Percentiles rank a stretch among this genome's conserved stretches.
Conservation (phyloP, 2,797 vertebrate species). For the Urophycis tenuis region DNA sequence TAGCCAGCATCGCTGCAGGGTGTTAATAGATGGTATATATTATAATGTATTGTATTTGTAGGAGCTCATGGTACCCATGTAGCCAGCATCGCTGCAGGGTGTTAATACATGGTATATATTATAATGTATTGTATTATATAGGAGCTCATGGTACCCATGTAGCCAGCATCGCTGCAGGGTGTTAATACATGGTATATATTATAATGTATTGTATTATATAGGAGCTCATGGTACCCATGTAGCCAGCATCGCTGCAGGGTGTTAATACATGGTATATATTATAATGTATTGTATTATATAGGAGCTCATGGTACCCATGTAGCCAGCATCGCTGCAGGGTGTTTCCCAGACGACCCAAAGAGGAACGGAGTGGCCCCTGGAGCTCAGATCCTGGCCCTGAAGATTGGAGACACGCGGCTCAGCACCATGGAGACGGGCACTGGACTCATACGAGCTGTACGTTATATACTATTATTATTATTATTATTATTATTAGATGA, state of each 20-base stretch:
- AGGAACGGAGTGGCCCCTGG: slow-evolving; percentile 93
- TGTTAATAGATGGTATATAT: no score
- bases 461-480: not conserved
- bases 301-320: slow-evolving; percentile 97
- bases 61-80: no score
- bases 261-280: slow-evolving; percentile 51
- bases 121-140: no score
- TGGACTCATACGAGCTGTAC: slow-evolving; percentile 92
- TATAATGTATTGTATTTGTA: no score
- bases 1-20: no score
- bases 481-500: not conserved
- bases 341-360: slow-evolving; percentile 93
- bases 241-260: slow-evolving; percentile 93
- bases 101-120: no score
- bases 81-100: no score
- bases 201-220: slow-evolving; percentile 38
- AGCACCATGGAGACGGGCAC: slow-evolving; percentile 99
- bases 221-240: slow-evolving; percentile 97
- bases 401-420: slow-evolving; percentile 95
- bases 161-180: no score
- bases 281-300: slow-evolving; percentile 37
- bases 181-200: not conserved
- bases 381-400: slow-evolving; percentile 92
- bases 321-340: slow-evolving; percentile 93
- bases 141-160: no score